Evolutionary conservation across 35 echinoderm and acorn worm genomes (phyloP).

Genomic region (Diadema setosum): DNA sequence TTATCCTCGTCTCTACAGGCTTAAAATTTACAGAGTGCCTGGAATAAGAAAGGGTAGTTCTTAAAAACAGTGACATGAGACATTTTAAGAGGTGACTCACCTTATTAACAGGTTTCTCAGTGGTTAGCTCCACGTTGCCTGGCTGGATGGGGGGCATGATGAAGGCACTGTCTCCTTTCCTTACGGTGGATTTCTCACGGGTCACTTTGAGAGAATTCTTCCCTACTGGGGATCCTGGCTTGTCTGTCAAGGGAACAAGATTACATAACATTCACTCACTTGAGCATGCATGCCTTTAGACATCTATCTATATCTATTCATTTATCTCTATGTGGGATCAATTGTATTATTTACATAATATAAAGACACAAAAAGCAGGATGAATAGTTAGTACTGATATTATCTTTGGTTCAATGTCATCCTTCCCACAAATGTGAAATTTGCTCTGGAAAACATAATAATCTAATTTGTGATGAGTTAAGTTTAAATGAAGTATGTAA

Average conservation of each 20-base stretch:
- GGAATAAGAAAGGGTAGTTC: background rate
- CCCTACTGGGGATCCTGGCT: background rate
- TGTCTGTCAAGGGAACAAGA: background rate
- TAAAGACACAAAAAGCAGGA: background rate
- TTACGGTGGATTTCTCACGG: background rate
- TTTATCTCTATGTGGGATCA: background rate
- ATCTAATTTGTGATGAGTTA: too few species aligned
- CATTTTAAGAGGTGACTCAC: too few species aligned
- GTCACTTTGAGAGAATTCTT: background rate
- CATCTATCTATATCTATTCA: background rate
- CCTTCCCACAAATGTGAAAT: background rate
- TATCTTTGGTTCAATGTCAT: background rate
- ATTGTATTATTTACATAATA: background rate
- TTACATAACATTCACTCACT: too few species aligned
- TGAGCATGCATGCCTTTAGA: too few species aligned
- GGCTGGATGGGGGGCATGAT: slow-evolving; percentile 13
- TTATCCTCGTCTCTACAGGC: background rate
- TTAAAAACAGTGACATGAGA: too few species aligned
- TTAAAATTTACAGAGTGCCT: background rate
- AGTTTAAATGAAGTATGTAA: too few species aligned
- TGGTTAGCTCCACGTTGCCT: background rate
- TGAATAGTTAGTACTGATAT: background rate
- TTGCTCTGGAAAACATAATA: too few species aligned
- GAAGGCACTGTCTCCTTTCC: too few species aligned
- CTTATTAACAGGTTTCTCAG: slow-evolving; percentile 41